Base-by-base conservation (phyloP, 2,888 invertebrate species). In the Drosophila birchii region DNA sequence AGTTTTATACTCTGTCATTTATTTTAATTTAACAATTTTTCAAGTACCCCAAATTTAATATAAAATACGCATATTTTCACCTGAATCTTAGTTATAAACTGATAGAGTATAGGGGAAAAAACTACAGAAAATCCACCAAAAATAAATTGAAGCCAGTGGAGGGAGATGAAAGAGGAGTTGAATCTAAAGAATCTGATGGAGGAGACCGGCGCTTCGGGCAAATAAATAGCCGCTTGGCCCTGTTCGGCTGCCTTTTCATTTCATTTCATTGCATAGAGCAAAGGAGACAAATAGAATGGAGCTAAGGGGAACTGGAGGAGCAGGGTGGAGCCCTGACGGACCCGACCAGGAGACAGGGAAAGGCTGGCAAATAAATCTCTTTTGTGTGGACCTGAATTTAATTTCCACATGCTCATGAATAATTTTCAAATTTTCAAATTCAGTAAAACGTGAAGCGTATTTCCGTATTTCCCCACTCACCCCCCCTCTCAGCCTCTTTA, bases 391-490 rank as follows among this genome's bases (percentile, higher is more conserved):
- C 86, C 86, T 90, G 91, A 90, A 90, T 90, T 89, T 83, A 87
- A 89, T 90, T 90, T 89, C 91, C 89, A 81, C 89, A 86, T 81
- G 90, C 90, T 90, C 90, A 90, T 90, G 91, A 90, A 90, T 90
- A 90, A 90, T 90, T 90, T 90, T 90, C 86, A 90, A 90, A 90
- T 90, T 90, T 88, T 73, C 66, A 86, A 88, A 83, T 86, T 88
- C 86, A 89, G 77, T 80, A 78, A 89, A 88, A 86, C 79, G 87
- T 83, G 74, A 86, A 84, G 86, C 88, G 87, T 88, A 81, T 81
- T 88, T 86, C 86, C 86, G 79, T 44, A 44, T 36, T 16, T 18
- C 53, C 53, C n/a, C 29, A 11, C 45, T 14, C 23, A 45, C 47
- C 9, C 41, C 14, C 18, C 54, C 49, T 9, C 49, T 12, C 36